Evolutionary conservation across 2,113 vertebrate genomes (phyloP).

Genomic region (Cololabis saira): DNA sequence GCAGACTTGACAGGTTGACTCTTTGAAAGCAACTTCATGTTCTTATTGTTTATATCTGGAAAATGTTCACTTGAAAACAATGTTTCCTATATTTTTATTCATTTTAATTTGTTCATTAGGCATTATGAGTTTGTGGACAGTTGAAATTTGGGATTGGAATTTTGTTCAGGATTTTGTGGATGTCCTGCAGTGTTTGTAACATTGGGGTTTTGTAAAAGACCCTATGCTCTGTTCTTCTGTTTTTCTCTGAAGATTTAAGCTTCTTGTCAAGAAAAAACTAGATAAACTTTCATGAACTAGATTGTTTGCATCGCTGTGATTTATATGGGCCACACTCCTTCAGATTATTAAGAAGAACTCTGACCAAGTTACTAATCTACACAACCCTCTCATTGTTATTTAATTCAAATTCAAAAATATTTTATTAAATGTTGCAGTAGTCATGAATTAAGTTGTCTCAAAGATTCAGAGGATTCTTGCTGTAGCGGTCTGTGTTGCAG

Average conservation of each 20-base stretch:
- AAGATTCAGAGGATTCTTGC: too few species aligned
- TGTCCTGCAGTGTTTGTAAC: background rate
- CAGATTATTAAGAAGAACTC: slow-evolving; percentile 3
- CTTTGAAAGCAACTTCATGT: background rate
- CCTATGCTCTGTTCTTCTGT: background rate
- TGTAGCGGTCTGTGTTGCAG: too few species aligned
- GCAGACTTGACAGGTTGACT: slow-evolving; percentile 6
- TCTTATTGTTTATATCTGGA: too few species aligned
- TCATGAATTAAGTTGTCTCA: too few species aligned
- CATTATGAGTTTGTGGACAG: background rate
- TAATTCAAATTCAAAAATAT: too few species aligned
- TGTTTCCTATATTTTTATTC: too few species aligned
- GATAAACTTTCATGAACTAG: background rate
- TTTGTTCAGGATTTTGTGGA: background rate
- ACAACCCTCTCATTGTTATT: background rate
- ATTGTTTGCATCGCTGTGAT: background rate
- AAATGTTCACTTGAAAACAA: too few species aligned
- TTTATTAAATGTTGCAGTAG: too few species aligned
- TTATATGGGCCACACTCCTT: background rate
- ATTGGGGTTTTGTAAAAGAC: background rate
- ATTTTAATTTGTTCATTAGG: too few species aligned
- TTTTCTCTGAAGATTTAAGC: background rate
- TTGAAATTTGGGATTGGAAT: background rate
- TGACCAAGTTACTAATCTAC: background rate
- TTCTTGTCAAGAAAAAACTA: background rate